Evolutionary conservation across 2,888 invertebrate genomes (phyloP).

Genomic region (Eupithecia subfuscata): DNA sequence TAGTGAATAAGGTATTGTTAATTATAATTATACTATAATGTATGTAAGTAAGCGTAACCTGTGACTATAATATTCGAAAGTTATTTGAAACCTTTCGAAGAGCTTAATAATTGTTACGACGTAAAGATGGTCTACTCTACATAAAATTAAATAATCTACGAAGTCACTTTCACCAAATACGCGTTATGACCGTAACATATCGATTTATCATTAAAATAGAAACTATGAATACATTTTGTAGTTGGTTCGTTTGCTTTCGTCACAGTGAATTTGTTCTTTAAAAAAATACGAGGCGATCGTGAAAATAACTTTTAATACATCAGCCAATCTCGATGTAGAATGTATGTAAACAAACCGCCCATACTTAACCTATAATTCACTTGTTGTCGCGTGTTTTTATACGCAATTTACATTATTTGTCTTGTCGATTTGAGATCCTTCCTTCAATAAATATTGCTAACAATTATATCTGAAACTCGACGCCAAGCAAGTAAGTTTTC

Average conservation of each 20-base stretch:
- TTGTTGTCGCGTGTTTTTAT: no score
- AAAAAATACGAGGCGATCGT: background rate
- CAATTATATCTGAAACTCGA: no score
- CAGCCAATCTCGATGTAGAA: no score
- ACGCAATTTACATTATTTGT: no score
- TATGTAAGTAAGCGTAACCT: no score
- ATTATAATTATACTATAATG: no score
- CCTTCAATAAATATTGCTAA: no score
- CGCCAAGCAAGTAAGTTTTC: no score
- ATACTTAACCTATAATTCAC: no score
- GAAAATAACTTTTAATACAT: background rate
- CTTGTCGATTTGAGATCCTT: no score
- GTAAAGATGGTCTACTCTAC: background rate
- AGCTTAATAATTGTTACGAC: background rate
- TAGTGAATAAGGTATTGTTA: no score
- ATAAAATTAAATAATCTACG: background rate
- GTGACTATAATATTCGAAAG: background rate
- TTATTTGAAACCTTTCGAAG: background rate
- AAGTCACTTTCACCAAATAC: conserved; percentile 19
- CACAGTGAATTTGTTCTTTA: background rate
- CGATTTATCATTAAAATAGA: conserved; percentile 3
- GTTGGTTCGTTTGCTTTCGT: background rate
- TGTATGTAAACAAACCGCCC: no score
- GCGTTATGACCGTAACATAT: conserved; percentile 14
- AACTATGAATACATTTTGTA: background rate